phyloP scores from a whole-genome alignment of 2,888 invertebrate species.

The Alviniconcha strummeri region DNA sequence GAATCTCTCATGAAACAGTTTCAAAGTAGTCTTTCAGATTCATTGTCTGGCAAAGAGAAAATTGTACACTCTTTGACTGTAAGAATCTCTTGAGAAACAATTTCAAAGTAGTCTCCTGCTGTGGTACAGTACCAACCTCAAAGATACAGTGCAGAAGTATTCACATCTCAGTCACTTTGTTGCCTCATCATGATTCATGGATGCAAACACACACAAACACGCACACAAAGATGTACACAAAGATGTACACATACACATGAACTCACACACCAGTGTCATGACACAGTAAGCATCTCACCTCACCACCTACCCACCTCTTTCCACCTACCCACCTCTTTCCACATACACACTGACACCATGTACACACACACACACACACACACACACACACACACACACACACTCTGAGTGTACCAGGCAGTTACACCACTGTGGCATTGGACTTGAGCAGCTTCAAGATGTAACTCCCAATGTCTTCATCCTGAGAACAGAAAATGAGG shows the following conservation, averaged over 20 bases:
- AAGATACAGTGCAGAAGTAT: too few relatives aligned
- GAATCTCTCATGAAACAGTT: too few relatives aligned
- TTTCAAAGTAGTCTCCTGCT: too few relatives aligned
- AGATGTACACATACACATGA: background rate
- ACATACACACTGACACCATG: background rate
- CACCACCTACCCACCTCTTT: too few relatives aligned
- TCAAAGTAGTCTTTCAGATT: too few relatives aligned
- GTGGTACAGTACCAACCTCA: too few relatives aligned
- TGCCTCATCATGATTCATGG: background rate
- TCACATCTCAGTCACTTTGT: too few relatives aligned
- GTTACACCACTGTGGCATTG: conserved; percentile 22
- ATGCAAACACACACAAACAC: background rate
- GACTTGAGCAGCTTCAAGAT: conserved; percentile 79
- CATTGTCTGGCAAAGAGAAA: too few relatives aligned
- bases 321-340: background rate
- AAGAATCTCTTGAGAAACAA: too few relatives aligned
- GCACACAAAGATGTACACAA: conserved; percentile 18
- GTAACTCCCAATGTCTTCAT: conserved; percentile 94
- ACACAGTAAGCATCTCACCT: too few relatives aligned
- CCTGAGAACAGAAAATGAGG: conserved; percentile 77
- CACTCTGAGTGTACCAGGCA: background rate
- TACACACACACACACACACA: background rate
- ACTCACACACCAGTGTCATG: background rate
- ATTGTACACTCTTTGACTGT: too few relatives aligned
- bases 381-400: background rate